Evolutionary conservation across 1,140 invertebrate genomes (phyloP).

Genomic region (Dreissena polymorpha): DNA sequence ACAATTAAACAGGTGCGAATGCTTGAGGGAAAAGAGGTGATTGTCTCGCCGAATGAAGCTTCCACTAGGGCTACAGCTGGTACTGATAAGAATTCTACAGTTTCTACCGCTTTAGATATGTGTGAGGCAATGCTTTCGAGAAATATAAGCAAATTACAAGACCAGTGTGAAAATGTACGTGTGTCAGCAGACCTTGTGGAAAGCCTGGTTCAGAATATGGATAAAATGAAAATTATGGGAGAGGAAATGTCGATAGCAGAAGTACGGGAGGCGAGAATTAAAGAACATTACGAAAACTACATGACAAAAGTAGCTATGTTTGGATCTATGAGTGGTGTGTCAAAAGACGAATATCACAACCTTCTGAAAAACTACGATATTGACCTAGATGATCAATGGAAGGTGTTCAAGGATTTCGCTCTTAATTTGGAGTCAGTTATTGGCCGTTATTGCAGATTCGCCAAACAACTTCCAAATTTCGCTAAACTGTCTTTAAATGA

Average conservation of each 20-base stretch:
- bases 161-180: background rate
- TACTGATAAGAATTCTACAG: background rate
- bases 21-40: slow-evolving; percentile 39
- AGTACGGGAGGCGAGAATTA: background rate
- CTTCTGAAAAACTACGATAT: slow-evolving; percentile 42
- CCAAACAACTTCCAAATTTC: slow-evolving; percentile 34
- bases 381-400: slow-evolving; percentile 43
- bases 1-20: slow-evolving; percentile 51
- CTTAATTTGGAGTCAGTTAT: slow-evolving; percentile 13
- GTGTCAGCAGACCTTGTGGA: slow-evolving; percentile 19
- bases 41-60: background rate
- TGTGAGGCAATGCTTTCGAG: background rate
- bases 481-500: slow-evolving; percentile 14
- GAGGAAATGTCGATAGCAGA: slow-evolving; percentile 13
- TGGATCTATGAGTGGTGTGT: slow-evolving; percentile 18
- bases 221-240: slow-evolving; percentile 29
- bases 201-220: slow-evolving; percentile 12
- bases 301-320: slow-evolving; percentile 19
- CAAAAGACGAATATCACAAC: slow-evolving; percentile 30
- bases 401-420: slow-evolving; percentile 16
- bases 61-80: background rate
- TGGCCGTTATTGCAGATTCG: slow-evolving; percentile 26
- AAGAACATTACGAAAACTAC: slow-evolving; percentile 41
- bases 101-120: background rate
- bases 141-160: background rate